phyloP scores from a whole-genome alignment of 2,888 invertebrate genomes.

The Tipula helvola region DNA sequence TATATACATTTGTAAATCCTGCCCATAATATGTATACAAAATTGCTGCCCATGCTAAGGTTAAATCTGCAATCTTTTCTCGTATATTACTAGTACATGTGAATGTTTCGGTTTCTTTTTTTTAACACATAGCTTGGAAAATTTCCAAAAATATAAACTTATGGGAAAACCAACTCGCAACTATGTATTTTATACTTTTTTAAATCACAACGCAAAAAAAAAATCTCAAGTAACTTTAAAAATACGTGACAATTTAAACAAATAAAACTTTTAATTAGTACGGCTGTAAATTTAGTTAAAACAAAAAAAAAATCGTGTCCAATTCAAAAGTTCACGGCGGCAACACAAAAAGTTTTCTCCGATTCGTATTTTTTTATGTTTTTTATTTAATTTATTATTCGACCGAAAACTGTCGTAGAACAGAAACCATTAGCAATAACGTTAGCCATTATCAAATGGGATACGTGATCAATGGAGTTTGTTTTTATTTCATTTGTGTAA shows the following conservation, averaged over 20 bases:
- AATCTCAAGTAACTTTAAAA: not conserved
- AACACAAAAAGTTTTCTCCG: not conserved
- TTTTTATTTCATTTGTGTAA: not conserved
- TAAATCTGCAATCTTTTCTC: too few relatives aligned
- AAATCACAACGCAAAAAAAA: not conserved
- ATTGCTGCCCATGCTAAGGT: too few relatives aligned
- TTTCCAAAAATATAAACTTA: not conserved
- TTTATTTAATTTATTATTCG: too few relatives aligned
- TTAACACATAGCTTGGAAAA: not conserved
- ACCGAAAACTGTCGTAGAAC: not conserved
- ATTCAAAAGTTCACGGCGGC: not conserved
- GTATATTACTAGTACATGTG: too few relatives aligned
- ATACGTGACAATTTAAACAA: not conserved
- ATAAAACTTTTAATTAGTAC: not conserved
- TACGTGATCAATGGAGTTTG: not conserved
- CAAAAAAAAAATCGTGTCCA: not conserved
- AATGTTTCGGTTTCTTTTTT: too few relatives aligned
- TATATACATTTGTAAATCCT: too few relatives aligned
- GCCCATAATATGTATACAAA: too few relatives aligned
- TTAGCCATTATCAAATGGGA: not conserved
- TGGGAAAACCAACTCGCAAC: not conserved
- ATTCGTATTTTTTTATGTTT: not conserved
- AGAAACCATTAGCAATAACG: not conserved
- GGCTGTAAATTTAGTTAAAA: not conserved
- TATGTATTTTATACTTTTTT: too few relatives aligned